Percentiles rank a stretch among this genome's conserved stretches.
Conservation (phyloP, 1,140 invertebrate genomes). For the Berghia stephanieae region DNA sequence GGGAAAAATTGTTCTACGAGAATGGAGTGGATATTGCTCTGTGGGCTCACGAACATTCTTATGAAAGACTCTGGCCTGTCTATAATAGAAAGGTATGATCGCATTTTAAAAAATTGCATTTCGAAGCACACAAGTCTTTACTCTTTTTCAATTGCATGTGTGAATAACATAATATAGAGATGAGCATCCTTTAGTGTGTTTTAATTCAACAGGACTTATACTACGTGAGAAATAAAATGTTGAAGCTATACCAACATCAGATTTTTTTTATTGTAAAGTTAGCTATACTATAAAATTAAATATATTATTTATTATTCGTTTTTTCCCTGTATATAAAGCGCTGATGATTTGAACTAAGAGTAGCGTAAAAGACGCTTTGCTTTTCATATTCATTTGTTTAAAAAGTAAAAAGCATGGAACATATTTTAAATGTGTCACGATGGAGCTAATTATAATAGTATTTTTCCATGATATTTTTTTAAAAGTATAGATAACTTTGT, state of each 20-base stretch:
- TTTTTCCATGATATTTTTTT: not conserved
- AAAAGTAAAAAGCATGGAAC: too few species aligned
- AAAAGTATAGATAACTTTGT: not conserved
- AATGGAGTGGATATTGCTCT: constrained; percentile 88
- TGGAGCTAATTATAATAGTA: not conserved
- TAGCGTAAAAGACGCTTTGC: too few species aligned
- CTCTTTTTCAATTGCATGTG: too few species aligned
- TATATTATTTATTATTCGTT: too few species aligned
- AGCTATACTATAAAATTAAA: too few species aligned
- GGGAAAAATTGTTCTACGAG: constrained; percentile 92
- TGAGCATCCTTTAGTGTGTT: not conserved
- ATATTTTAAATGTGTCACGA: not conserved
- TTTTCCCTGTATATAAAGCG: too few species aligned
- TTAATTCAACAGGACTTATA: not conserved
- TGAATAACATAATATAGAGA: not conserved
- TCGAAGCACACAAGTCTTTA: not conserved
- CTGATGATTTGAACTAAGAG: too few species aligned
- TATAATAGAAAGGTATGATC: constrained; percentile 73
- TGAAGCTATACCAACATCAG: not conserved
- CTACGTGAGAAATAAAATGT: not conserved
- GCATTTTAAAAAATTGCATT: not conserved
- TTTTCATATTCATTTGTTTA: too few species aligned
- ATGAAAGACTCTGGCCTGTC: constrained; percentile 92
- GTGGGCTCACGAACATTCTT: constrained; percentile 98
- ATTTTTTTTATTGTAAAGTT: too few species aligned